Percentiles rank a stretch among this genome's conserved stretches.
These are phyloP conservation scores for Pangasius krempfi DNA, from an alignment of 2,797 vertebrate species.

Conservation along the genomic window DNA sequence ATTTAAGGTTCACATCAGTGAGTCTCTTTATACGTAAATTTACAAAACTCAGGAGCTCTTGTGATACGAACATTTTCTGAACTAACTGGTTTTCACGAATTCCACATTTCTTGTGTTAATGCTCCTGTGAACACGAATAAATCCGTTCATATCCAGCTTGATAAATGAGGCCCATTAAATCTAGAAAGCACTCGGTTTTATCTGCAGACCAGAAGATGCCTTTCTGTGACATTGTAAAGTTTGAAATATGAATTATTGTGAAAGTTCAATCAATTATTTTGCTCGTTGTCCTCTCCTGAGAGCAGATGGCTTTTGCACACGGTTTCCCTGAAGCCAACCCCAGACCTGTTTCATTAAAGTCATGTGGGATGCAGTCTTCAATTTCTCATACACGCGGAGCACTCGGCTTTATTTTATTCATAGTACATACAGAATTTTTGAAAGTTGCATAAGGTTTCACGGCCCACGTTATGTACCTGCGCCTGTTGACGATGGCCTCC, in stretches of 20 bases:
- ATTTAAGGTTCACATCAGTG: neutral
- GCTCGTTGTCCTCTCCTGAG: neutral
- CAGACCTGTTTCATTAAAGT: neutral
- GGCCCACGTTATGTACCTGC: slow-evolving; percentile 77
- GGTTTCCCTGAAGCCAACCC: neutral
- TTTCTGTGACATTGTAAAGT: neutral
- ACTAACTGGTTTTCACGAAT: neutral
- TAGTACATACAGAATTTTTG: slow-evolving; percentile 9
- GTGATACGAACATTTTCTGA: neutral
- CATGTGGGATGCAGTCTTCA: neutral
- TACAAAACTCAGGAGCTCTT: neutral
- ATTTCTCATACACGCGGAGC: neutral
- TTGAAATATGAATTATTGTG: neutral
- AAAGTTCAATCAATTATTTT: neutral
- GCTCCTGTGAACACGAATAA: neutral
- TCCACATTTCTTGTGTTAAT: neutral
- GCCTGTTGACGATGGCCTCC: slow-evolving; percentile 80
- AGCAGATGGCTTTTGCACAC: neutral
- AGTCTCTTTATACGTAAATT: no score
- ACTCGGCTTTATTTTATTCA: slow-evolving; percentile 15
- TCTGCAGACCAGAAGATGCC: neutral
- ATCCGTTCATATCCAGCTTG: neutral
- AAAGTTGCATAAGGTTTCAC: slow-evolving; percentile 29
- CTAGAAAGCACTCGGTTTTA: neutral
- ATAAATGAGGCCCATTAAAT: neutral